Conservation (phyloP, 2,113 vertebrate genomes). For the zebrafish (Danio rerio) region GRCz12tu NC_133186.1:10299001-10299500, state of each 20-base stretch:
- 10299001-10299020: slow-evolving; percentile 65
- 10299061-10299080: slow-evolving; percentile 65
- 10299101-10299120: slow-evolving; percentile 99
- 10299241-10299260: slow-evolving; percentile 42
- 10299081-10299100: slow-evolving; percentile 74
- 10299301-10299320: slow-evolving; percentile 64
- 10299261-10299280: slow-evolving; percentile 63
- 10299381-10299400: slow-evolving; percentile 22
- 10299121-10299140: slow-evolving; percentile 99
- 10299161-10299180: slow-evolving; percentile 99
- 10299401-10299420: slow-evolving; percentile 71
- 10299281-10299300: no score
- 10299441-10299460: slow-evolving; percentile 85
- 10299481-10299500: slow-evolving; percentile 68
- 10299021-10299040: slow-evolving; percentile 6
- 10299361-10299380: no score
- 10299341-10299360: slow-evolving; percentile 73
- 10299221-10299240: slow-evolving; percentile 91
- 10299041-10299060: background rate
- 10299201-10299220: slow-evolving; percentile 91
- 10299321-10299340: slow-evolving; percentile 66
- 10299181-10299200: slow-evolving; percentile 99
- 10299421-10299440: slow-evolving; percentile 54
- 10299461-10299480: slow-evolving; percentile 71
- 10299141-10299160: slow-evolving; percentile 99